These are phyloP conservation scores for Frieseomelitta varia DNA, from an alignment of 1,140 invertebrate species.

Conservation along the genomic window DNA sequence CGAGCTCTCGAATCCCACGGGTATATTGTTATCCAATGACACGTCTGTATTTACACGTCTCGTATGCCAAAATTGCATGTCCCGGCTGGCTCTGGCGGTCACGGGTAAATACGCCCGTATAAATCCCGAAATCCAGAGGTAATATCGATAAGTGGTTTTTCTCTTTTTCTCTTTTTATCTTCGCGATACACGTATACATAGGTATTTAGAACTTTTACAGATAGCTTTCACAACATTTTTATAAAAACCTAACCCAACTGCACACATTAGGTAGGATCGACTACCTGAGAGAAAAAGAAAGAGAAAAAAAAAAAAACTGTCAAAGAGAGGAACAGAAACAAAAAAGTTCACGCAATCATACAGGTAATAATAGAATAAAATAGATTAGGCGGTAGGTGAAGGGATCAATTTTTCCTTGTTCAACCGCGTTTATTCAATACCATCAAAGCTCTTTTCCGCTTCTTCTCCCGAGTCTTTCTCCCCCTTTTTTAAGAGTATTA, in stretches of 20 bases:
- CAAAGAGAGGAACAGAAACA: not conserved
- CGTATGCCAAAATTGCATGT: conserved; percentile 57
- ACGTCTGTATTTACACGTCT: conserved; percentile 63
- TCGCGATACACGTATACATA: no score
- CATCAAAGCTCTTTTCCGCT: conserved; percentile 35
- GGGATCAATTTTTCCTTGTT: not conserved
- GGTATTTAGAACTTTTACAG: no score
- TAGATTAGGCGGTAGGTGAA: conserved; percentile 3
- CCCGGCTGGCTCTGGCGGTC: not conserved
- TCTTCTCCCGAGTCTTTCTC: not conserved
- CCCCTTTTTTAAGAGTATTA: conserved; percentile 1
- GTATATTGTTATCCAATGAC: conserved; percentile 78
- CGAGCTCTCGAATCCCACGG: conserved; percentile 69
- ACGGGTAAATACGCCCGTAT: conserved; percentile 78
- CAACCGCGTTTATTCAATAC: conserved; percentile 18
- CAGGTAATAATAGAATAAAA: not conserved
- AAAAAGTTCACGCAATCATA: not conserved
- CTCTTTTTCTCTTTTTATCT: not conserved
- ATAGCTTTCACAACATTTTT: no score
- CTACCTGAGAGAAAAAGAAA: no score
- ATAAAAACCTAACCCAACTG: no score
- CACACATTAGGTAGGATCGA: no score
- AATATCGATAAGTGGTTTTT: conserved; percentile 51
- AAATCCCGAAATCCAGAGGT: conserved; percentile 20
- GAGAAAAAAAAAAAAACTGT: no score